Evolutionary conservation across 2,113 vertebrate species (phyloP).

Genomic region (Tychaedon coryphoeus): DNA sequence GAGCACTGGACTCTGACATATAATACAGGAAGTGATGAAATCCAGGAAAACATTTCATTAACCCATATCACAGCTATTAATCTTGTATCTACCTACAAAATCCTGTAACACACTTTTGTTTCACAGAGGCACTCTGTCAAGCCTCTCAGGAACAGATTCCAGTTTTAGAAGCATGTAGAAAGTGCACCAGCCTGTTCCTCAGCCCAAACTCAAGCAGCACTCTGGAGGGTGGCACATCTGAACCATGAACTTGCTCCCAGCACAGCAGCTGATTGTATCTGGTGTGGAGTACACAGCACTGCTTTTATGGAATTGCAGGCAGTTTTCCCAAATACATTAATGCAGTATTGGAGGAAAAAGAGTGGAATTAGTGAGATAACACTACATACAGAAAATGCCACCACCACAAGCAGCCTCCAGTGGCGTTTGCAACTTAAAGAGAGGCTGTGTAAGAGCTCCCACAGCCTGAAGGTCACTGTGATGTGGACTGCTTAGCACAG

Average conservation of each 20-base stretch:
- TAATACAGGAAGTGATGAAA: neutral
- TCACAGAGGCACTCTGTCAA: neutral
- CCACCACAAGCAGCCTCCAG: neutral
- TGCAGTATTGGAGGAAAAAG: neutral
- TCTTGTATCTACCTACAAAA: neutral
- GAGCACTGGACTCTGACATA: neutral
- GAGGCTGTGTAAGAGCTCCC: neutral
- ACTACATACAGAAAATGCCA: neutral
- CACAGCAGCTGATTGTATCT: neutral
- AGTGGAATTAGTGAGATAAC: neutral
- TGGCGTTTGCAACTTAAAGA: neutral
- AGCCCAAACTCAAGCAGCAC: neutral
- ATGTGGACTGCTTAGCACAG: neutral
- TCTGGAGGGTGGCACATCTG: neutral
- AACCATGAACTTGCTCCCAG: neutral
- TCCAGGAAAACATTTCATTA: neutral
- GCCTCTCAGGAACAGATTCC: neutral
- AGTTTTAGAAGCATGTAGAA: neutral
- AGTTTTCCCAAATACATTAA: neutral
- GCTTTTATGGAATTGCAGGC: neutral
- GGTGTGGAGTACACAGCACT: neutral
- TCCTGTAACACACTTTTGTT: neutral
- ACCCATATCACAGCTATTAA: neutral
- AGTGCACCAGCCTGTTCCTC: neutral
- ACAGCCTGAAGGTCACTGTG: neutral